Evolutionary conservation across 2,888 invertebrate species (phyloP), one percentile per base, ranked within the genome.

Genomic region (Cotesia congregata): DNA sequence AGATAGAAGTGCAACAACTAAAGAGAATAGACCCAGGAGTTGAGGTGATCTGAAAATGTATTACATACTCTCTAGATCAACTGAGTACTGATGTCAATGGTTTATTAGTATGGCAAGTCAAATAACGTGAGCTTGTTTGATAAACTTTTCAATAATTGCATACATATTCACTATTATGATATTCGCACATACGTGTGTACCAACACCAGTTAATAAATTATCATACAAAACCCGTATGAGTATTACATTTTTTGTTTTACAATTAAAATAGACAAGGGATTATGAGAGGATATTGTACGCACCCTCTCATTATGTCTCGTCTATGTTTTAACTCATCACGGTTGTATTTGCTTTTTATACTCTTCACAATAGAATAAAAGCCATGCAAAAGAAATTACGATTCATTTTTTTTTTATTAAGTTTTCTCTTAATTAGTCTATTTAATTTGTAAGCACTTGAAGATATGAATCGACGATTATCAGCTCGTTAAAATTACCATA

Each of bases 1-100:
- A 62, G 39, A 72, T 62, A 61, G 71, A 71, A 71, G 50, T 50
- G 50, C 50, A 50, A 50, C 50, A 12, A 50, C 50, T 50, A 50
- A 50, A 50, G 50, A 50, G 50, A 50, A 50, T 50, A 50, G 50
- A 50, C 50, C 12, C 50, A 50, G 12, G 50, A 50, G 50, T 50
- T 50, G 50, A 50, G 50, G 50, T 50, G 50, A 50, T 50, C 50
- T 50, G 50, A 4, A 50, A 50, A 50, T 2, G 50, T 50, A 12
- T 30, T 30, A 4, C 30, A 30, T 50, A 50, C 9, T 50, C 50
- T 50, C 7, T 50, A 50, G 50, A 50, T 12, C 12, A 50, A 50
- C 50, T 50, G 30, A 30, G 30, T 30, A 20, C 20, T 15, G 2
- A 15, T 62, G 62, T 17, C 62, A 62, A 62, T 62, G 62, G 20